Conservation (phyloP, 2,797 vertebrate genomes). For the Gymnothorax reevesii region DNA sequence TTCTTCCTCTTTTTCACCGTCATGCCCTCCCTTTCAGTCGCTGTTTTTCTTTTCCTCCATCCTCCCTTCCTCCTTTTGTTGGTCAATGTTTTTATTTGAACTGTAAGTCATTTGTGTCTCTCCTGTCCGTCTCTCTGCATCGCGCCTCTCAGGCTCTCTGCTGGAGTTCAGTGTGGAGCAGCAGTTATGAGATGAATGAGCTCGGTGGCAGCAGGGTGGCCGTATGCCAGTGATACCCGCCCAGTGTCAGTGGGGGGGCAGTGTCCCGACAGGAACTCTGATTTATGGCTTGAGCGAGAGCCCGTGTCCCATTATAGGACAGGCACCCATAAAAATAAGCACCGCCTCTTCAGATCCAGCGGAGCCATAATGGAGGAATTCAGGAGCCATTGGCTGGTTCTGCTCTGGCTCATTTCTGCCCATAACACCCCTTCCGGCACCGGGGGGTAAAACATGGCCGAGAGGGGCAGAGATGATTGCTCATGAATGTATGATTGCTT, state of each 20-base stretch:
- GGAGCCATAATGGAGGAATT: not conserved
- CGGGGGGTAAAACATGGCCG: not conserved
- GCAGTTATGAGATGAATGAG: slow-evolving; percentile 19
- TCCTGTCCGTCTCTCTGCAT: not conserved
- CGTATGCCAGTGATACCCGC: not conserved
- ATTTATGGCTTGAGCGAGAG: not conserved
- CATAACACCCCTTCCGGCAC: not conserved
- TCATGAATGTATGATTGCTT: not conserved
- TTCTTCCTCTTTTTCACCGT: not conserved
- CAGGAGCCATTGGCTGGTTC: not conserved
- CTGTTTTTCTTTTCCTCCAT: not conserved
- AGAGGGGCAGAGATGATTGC: not conserved
- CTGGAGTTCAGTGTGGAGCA: slow-evolving; percentile 13
- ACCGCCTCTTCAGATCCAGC: not conserved
- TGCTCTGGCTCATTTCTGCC: not conserved
- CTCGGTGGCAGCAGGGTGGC: not conserved
- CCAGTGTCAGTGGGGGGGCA: not conserved
- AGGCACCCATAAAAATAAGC: not conserved
- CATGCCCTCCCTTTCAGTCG: not conserved
- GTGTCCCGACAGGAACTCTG: not conserved
- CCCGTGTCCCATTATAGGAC: not conserved
- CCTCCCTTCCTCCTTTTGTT: not conserved
- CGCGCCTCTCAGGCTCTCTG: not conserved
- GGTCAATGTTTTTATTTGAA: too few species aligned
- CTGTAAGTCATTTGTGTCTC: not conserved